These are phyloP conservation scores for Lordiphosa clarofinis DNA, from an alignment of 1,140 invertebrate species.

Conservation along the genomic window DNA sequence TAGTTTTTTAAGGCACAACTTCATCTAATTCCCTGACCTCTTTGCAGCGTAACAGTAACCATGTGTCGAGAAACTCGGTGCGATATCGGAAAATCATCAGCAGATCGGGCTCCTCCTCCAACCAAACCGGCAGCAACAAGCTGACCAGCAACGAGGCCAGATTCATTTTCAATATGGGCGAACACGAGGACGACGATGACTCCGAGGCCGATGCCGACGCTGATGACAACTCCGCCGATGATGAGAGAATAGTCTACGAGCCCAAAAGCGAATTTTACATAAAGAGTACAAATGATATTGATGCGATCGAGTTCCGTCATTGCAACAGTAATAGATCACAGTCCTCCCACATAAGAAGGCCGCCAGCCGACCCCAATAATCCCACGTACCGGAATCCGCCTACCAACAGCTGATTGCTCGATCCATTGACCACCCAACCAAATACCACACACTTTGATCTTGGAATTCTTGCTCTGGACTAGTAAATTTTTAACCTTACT, in stretches of 20 bases:
- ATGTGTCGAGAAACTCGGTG: slow-evolving; percentile 56
- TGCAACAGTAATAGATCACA: slow-evolving; percentile 22
- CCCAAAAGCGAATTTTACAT: slow-evolving; percentile 63
- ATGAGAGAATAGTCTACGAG: slow-evolving; percentile 46
- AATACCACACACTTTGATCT: slow-evolving; percentile 57
- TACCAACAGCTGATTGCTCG: slow-evolving; percentile 47
- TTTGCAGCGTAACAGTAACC: slow-evolving; percentile 58
- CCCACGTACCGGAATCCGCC: slow-evolving; percentile 17
- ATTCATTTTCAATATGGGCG: slow-evolving; percentile 63
- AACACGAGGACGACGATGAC: slow-evolving; percentile 50
- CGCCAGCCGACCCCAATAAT: slow-evolving; percentile 8
- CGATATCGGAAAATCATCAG: slow-evolving; percentile 56
- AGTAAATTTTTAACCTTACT: slow-evolving; percentile 72
- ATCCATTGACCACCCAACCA: slow-evolving; percentile 21
- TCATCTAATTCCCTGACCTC: too few relatives aligned
- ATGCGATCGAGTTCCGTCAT: slow-evolving; percentile 67
- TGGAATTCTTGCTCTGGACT: slow-evolving; percentile 74
- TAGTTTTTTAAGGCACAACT: neutral
- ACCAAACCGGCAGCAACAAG: neutral
- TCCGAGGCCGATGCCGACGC: slow-evolving; percentile 43
- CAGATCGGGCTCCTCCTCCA: slow-evolving; percentile 11
- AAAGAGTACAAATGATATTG: slow-evolving; percentile 74
- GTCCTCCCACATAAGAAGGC: slow-evolving; percentile 20
- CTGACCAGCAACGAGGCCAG: slow-evolving; percentile 43
- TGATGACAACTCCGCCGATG: slow-evolving; percentile 23